phyloP scores from a whole-genome alignment of 2,888 invertebrate species.

The Pseudococcus viburni region DNA sequence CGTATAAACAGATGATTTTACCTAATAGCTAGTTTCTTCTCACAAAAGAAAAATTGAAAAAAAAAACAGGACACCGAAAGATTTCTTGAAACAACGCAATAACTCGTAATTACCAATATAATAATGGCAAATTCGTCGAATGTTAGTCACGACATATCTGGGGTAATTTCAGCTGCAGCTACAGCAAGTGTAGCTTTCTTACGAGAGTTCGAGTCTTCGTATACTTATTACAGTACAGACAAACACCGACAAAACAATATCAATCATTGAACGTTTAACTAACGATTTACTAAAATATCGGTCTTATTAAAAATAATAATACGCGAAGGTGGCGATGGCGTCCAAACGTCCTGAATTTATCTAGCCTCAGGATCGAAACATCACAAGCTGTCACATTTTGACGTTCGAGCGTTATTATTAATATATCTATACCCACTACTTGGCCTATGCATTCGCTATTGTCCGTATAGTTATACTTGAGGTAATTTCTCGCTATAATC shows the following conservation, averaged over 20 bases:
- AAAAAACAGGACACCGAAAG: no score
- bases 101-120: not conserved
- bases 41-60: no score
- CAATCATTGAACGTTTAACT: slow-evolving; percentile 8
- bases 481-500: not conserved
- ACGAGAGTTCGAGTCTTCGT: not conserved
- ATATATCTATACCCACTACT: not conserved
- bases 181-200: not conserved
- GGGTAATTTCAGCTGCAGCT: not conserved
- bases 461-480: not conserved
- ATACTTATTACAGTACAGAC: not conserved
- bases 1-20: no score
- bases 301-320: slow-evolving; percentile 33
- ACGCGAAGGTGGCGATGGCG: slow-evolving; percentile 40
- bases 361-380: slow-evolving; percentile 50
- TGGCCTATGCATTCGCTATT: not conserved
- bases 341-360: slow-evolving; percentile 38
- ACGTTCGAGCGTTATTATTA: slow-evolving; percentile 56
- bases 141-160: slow-evolving; percentile 8
- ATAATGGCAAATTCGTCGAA: slow-evolving; percentile 1
- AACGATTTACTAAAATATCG: slow-evolving; percentile 14
- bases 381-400: slow-evolving; percentile 60
- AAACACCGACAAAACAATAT: slow-evolving; percentile 20
- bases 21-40: no score
- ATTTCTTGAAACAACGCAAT: not conserved